A percentile compares a stretch with the other conserved stretches of the same genome.
phyloP scores from a whole-genome alignment of 2,888 invertebrate genomes.

The Drosophila affinis region DNA sequence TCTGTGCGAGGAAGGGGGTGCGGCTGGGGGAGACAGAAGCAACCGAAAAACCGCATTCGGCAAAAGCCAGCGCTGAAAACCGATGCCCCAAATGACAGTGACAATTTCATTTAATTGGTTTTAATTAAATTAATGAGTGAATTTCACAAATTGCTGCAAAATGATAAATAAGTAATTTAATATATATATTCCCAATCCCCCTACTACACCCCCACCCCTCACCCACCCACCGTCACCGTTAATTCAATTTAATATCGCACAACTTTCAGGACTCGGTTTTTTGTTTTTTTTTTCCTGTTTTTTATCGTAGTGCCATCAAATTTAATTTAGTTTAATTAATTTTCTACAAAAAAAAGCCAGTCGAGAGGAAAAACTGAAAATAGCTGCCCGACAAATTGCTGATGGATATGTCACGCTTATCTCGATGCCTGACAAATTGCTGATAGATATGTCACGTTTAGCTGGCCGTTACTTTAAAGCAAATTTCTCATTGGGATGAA shows the following conservation, averaged over 20 bases:
- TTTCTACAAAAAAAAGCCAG: conserved; percentile 47
- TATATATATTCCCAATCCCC: conserved; percentile 49
- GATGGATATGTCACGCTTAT: no score
- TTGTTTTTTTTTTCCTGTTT: conserved; percentile 1
- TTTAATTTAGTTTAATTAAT: conserved; percentile 72
- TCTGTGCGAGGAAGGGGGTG: not conserved
- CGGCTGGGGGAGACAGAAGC: conserved; percentile 19
- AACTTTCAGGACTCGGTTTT: conserved; percentile 41
- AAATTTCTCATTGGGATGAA: no score
- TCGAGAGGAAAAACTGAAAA: no score
- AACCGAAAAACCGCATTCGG: conserved; percentile 64
- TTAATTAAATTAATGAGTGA: conserved; percentile 78
- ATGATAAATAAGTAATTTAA: conserved; percentile 78
- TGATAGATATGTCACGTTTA: conserved; percentile 11
- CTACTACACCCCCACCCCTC: not conserved
- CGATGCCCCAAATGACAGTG: conserved; percentile 76
- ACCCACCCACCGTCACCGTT: conserved; percentile 37
- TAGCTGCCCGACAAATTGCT: conserved; percentile 16
- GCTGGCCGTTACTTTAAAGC: not conserved
- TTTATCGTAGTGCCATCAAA: conserved; percentile 58
- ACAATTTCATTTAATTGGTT: conserved; percentile 79
- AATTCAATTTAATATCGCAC: conserved; percentile 70
- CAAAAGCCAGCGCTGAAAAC: conserved; percentile 63
- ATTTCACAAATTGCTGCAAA: conserved; percentile 78
- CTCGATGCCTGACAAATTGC: conserved; percentile 21